Percentiles rank a stretch among this genome's conserved stretches.
Evolutionary conservation across 2,888 invertebrate genomes (phyloP).

Genomic region (Heteromyza rotundicornis): DNA sequence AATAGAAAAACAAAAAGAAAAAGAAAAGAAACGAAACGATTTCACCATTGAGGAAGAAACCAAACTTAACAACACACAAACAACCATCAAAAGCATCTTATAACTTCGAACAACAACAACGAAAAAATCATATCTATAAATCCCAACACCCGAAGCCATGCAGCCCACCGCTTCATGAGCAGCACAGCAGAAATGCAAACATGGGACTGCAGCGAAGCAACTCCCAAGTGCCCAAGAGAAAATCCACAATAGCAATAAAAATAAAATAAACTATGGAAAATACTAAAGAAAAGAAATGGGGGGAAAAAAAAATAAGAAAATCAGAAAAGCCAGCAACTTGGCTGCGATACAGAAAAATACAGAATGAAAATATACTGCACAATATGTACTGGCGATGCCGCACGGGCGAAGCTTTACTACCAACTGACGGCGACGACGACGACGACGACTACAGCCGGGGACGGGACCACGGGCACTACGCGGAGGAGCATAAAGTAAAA

Average conservation of each 20-base stretch:
- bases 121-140: not conserved
- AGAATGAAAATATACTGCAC: slow-evolving; percentile 20
- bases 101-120: slow-evolving; percentile 10
- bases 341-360: too few species aligned
- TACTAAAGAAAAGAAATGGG: slow-evolving; percentile 1
- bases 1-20: too few species aligned
- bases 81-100: slow-evolving; percentile 18
- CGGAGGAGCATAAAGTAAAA: slow-evolving; percentile 47
- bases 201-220: not conserved
- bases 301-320: not conserved
- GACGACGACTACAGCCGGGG: not conserved
- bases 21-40: too few species aligned
- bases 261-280: too few species aligned
- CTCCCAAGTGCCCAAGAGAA: not conserved
- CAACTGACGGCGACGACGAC: not conserved
- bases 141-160: not conserved
- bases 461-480: slow-evolving; percentile 2
- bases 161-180: not conserved
- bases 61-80: slow-evolving; percentile 11
- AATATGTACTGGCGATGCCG: slow-evolving; percentile 1
- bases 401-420: slow-evolving; percentile 4
- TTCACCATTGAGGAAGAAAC: slow-evolving; percentile 16
- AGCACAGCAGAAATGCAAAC: slow-evolving; percentile 1
- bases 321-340: not conserved
- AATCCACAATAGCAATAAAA: not conserved